Evolutionary conservation across 2,888 invertebrate genomes (phyloP), one percentile per base, ranked within the genome.

Genomic region (Caenorhabditis sp.): DNA sequence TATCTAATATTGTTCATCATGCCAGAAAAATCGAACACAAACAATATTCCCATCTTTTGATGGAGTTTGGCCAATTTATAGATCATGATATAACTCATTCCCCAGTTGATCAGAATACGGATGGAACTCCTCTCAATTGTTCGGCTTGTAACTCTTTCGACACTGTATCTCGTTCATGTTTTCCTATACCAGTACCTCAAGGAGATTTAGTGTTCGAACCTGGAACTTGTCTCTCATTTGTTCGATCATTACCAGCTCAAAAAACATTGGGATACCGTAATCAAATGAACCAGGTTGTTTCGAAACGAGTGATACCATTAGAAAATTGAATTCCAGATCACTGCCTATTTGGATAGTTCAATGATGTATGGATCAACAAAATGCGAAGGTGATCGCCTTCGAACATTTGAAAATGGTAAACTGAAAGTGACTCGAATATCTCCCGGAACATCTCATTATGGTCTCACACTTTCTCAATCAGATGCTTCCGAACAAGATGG

Each of bases 131-230:
- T 6, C 66, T 87, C 55, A 85, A 87, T 69, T 87, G 87, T 43
- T 69, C 76, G 12, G 72, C 81, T 14, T 96, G 96, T 87, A 94
- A 95, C 86, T 94, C 95, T 0, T 91, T 92, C 0, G 90, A 92
- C 60, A 93, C 93, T 0, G 94, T 95, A 0, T 95, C 95, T 88
- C 94, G 94, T 0, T 95, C 95, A 87, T 96, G 96, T 87, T 93
- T 93, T 90, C 96, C 96, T 0, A 94, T 96, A 90, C 93, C 93
- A 0, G 92, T 96, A 0, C 95, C 95, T 0, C 88, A 92, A 0
- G 93, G 93, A 0, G 96, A 96, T 88, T 93, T 94, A 73, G 94
- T 93, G 89, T 96, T 94, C 88, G 90, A 90, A n/a, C 93, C 93
- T 5, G 24, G 59, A 6, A 61, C 69, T 12, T 85, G 85, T 66